A percentile compares a stretch with the other conserved stretches of the same genome.
These are phyloP conservation scores for Leucoraja ocellata DNA, from an alignment of 2,797 vertebrate species.

Conservation along the genomic window DNA sequence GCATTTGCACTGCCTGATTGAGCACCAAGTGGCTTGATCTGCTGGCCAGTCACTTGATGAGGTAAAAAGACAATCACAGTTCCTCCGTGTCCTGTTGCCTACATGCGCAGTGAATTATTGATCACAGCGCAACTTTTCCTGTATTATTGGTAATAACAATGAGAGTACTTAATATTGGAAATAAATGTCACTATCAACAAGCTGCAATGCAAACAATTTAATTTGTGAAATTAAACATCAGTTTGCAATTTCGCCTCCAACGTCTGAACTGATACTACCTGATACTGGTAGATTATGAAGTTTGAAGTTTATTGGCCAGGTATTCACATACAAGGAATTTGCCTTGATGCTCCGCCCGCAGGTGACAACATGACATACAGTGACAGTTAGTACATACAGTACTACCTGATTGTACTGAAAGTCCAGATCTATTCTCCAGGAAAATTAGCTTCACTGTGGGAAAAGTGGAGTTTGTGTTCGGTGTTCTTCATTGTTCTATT, in stretches of 20 bases:
- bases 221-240: constrained; percentile 18
- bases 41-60: no score
- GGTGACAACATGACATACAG: no score
- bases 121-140: no score
- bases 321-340: no score
- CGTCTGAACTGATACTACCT: background rate
- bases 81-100: no score
- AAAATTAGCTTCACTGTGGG: background rate
- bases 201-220: background rate
- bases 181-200: background rate
- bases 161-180: background rate
- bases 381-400: no score
- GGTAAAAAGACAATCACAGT: no score
- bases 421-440: constrained; percentile 10
- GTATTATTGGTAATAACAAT: background rate
- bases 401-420: background rate
- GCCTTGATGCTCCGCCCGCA: no score
- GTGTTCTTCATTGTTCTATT: background rate
- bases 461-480: background rate
- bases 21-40: no score
- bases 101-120: no score
- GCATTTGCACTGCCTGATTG: no score
- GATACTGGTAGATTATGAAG: background rate
- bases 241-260: background rate
- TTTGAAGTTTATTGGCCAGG: no score